Conservation (phyloP, 1,140 invertebrate genomes). For the Pseudoatta argentina region DNA sequence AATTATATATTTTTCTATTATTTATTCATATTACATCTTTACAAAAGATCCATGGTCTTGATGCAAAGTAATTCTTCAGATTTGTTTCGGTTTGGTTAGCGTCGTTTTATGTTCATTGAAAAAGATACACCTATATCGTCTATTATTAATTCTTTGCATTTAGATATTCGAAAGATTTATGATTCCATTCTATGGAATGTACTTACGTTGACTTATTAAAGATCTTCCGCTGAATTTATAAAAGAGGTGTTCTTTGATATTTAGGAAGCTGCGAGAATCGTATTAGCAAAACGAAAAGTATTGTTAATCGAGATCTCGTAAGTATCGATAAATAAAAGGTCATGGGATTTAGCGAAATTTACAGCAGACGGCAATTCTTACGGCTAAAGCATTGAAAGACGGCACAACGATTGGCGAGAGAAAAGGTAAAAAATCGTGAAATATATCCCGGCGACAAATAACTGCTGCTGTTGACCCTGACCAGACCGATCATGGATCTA, state of each 20-base stretch:
- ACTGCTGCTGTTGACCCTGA: slow-evolving; percentile 24
- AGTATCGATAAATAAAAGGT: slow-evolving; percentile 74
- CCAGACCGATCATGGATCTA: slow-evolving; percentile 32
- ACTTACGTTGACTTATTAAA: slow-evolving; percentile 44
- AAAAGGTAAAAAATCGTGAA: slow-evolving; percentile 28
- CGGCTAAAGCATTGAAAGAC: slow-evolving; percentile 42
- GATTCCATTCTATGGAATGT: slow-evolving; percentile 61
- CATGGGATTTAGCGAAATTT: slow-evolving; percentile 62
- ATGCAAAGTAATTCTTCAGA: slow-evolving; percentile 5
- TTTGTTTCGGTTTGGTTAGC: neutral
- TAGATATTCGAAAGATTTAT: slow-evolving; percentile 52
- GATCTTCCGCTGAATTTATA: slow-evolving; percentile 66
- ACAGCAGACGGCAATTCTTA: slow-evolving; percentile 57
- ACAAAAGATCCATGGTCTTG: neutral
- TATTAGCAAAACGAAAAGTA: slow-evolving; percentile 42
- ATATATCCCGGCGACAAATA: slow-evolving; percentile 64
- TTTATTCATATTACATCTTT: neutral
- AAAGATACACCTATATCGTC: too few species aligned
- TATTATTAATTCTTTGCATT: slow-evolving; percentile 29
- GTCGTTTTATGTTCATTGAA: slow-evolving; percentile 25
- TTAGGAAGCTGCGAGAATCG: slow-evolving; percentile 28
- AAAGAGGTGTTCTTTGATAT: slow-evolving; percentile 57
- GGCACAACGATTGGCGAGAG: slow-evolving; percentile 47
- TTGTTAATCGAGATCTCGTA: slow-evolving; percentile 67
- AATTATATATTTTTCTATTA: neutral